Percentiles rank a stretch among this genome's conserved stretches.
Conservation (phyloP, 2,888 invertebrate genomes). For the Mamestra brassicae region DNA sequence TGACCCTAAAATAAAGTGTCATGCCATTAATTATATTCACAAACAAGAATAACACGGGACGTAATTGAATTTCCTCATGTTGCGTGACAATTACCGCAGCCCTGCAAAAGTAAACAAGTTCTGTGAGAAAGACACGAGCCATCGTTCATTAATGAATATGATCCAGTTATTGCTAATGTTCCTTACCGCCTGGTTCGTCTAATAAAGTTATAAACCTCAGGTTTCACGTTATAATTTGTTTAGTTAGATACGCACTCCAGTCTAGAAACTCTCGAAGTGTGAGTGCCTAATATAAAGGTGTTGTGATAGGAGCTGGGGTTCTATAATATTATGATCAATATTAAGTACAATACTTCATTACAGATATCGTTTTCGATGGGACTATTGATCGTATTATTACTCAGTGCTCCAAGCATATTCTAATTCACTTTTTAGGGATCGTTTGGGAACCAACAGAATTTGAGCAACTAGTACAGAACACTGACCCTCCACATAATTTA, state of each 20-base stretch:
- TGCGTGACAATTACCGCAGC: constrained; percentile 60
- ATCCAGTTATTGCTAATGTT: constrained; percentile 35
- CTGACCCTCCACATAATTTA: constrained; percentile 19
- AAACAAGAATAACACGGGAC: constrained; percentile 50
- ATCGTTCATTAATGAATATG: constrained; percentile 41
- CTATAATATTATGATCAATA: neutral
- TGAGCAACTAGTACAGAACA: neutral
- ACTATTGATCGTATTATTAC: neutral
- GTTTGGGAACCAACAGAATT: neutral
- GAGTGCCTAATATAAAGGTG: neutral
- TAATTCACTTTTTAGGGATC: neutral
- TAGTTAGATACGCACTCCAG: neutral
- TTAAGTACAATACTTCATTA: too few relatives aligned
- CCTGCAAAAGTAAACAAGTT: constrained; percentile 38
- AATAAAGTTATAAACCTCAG: constrained; percentile 34
- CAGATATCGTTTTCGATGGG: too few relatives aligned
- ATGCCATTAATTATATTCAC: constrained; percentile 51
- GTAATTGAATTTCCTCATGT: constrained; percentile 66
- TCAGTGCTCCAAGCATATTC: neutral
- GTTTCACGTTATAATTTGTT: constrained; percentile 3
- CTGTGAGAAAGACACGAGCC: constrained; percentile 45
- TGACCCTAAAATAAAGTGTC: constrained; percentile 44
- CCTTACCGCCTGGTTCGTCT: constrained; percentile 5
- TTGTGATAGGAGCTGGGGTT: constrained; percentile 10
- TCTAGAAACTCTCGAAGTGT: constrained; percentile 5